A percentile compares a stretch with the other conserved stretches of the same genome.
phyloP scores from a whole-genome alignment of 2,797 vertebrate species.

The Gallinago solitaria region DNA sequence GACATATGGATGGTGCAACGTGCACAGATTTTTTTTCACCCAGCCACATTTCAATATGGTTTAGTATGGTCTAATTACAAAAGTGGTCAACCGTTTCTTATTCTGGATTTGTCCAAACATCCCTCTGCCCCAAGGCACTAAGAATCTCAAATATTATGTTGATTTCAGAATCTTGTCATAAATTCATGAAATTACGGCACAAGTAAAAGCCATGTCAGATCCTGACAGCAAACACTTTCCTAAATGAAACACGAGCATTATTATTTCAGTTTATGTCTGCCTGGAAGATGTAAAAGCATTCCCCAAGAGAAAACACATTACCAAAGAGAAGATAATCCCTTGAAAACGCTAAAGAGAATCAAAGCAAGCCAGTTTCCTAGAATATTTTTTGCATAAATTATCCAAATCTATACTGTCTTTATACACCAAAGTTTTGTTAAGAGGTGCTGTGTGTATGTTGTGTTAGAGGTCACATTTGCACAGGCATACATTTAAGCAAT shows the following conservation, averaged over 20 bases:
- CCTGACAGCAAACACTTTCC: background rate
- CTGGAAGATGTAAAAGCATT: slow-evolving; percentile 8
- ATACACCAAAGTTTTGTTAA: background rate
- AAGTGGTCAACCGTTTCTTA: background rate
- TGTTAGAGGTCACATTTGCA: background rate
- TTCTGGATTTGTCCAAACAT: background rate
- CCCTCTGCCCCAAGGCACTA: background rate
- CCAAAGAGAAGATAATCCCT: background rate
- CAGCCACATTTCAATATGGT: background rate
- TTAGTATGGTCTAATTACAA: background rate
- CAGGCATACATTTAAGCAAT: background rate
- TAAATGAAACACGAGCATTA: background rate
- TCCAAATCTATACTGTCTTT: background rate
- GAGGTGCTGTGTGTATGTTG: background rate
- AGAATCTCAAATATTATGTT: background rate
- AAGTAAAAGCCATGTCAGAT: background rate
- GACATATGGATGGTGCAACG: background rate
- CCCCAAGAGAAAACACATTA: background rate
- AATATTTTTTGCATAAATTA: background rate
- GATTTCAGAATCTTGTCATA: background rate
- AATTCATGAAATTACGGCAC: background rate
- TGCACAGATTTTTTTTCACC: background rate
- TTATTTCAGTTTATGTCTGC: background rate
- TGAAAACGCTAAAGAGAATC: background rate
- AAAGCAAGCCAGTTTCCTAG: background rate